phyloP scores from a whole-genome alignment of 2,797 vertebrate genomes.

The Rhinogobio ventralis region DNA sequence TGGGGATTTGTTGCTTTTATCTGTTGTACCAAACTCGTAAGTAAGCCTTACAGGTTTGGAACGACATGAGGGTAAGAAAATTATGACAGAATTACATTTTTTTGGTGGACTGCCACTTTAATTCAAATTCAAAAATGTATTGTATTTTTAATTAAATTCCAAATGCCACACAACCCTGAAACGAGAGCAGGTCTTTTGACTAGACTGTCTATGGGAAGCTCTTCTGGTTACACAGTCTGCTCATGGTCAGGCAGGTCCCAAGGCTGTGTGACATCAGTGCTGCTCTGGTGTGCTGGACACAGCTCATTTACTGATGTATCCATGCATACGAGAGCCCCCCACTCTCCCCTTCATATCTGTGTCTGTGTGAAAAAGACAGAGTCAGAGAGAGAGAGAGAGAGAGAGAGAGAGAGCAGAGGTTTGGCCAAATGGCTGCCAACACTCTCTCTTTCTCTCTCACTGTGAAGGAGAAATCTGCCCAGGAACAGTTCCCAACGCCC shows the following conservation, averaged over 20 bases:
- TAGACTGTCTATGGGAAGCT: conserved; percentile 21
- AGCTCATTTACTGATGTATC: conserved; percentile 56
- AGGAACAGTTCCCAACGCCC: conserved; percentile 48
- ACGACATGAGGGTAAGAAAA: too few species aligned
- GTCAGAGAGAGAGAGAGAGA: conserved; percentile 14
- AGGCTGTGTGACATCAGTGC: conserved; percentile 31
- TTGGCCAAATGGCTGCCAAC: conserved; percentile 21
- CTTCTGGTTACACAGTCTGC: conserved; percentile 19
- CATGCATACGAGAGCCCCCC: conserved; percentile 25
- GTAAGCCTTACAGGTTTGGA: too few species aligned
- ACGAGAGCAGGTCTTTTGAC: conserved; percentile 8
- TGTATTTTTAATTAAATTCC: neutral
- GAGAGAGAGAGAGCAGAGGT: neutral
- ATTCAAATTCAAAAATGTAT: neutral
- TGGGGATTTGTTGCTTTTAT: too few species aligned
- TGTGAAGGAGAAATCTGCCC: conserved; percentile 59
- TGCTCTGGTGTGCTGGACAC: conserved; percentile 46
- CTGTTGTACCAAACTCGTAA: too few species aligned
- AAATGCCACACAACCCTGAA: neutral
- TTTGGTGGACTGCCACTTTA: neutral
- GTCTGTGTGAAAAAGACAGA: neutral
- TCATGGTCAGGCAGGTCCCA: conserved; percentile 29
- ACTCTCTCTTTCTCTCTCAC: conserved; percentile 42
- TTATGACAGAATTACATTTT: too few species aligned
- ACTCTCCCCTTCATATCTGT: conserved; percentile 32